Base-by-base conservation (phyloP, 1,140 invertebrate species). In the Pantala flavescens region DNA sequence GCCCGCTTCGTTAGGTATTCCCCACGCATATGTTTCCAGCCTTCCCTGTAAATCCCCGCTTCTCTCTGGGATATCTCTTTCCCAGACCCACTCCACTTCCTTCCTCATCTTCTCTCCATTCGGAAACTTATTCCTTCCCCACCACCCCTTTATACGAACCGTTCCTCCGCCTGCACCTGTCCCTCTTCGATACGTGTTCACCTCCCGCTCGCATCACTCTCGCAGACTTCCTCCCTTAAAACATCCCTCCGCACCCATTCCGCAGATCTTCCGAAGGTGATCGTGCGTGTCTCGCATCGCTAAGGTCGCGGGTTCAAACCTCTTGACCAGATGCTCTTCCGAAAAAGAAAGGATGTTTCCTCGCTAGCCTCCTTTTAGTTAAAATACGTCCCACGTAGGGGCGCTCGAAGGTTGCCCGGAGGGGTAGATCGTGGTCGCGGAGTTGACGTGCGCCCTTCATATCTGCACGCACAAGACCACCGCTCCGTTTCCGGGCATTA, bases 271-370 rank as follows among this genome's bases (percentile, higher is more conserved):
- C 49, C 49, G 49, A 63, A 63, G n/a, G 49, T 12, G 49, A 63
- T 3, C 49, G 49, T 63, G 49, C 49, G 49, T 63, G 49, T 63
- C 49, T 63, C 49, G 49, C 49, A 63, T 63, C 49, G 16, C 49
- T 63, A 63, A 63, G 49, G 49, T 63, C 49, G 49, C 49, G 49
- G 49, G 49, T 63, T 63, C 49, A 63, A 19, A 63, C n/a, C 49
- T 63, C 49, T 63, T 63, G 49, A 63, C 49, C 49, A 63, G 49
- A 63, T 63, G 49, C 14, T 63, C 49, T 63, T 21, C 49, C 49
- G 12, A 63, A 63, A 63, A 63, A 63, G 49, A 63, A 12, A 21
- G 49, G n/a, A 63, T 63, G 49, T 16, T 63, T 63, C 16, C 9
- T 16, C 49, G 49, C 49, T 21, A 63, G 3, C n/a, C 49, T 21